Evolutionary conservation across 2,888 invertebrate species (phyloP).

Genomic region (Pachymerium ferrugineum): DNA sequence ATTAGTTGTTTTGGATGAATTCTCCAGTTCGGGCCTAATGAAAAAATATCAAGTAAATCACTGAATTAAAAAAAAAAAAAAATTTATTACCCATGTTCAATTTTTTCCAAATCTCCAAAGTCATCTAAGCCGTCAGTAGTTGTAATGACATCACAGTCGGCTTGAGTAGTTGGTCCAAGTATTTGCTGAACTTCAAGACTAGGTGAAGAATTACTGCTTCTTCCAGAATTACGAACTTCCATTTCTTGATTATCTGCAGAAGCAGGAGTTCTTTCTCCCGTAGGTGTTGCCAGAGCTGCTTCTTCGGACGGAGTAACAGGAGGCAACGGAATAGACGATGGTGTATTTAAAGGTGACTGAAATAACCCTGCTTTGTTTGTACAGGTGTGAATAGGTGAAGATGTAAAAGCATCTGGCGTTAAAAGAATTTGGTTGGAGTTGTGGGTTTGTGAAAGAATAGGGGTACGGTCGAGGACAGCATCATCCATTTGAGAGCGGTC

Average conservation of each 20-base stretch:
- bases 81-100: not conserved
- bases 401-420: constrained; percentile 80
- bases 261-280: constrained; percentile 44
- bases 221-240: constrained; percentile 19
- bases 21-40: not conserved
- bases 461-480: not conserved
- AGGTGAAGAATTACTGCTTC: constrained; percentile 79
- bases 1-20: not conserved
- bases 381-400: constrained; percentile 46
- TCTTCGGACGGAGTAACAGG: constrained; percentile 38
- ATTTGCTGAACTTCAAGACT: constrained; percentile 86
- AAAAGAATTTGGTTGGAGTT: constrained; percentile 52
- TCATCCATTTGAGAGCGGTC: not conserved
- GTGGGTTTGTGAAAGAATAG: not conserved
- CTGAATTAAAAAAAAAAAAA: not conserved
- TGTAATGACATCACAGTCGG: not conserved
- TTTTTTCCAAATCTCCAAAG: not conserved
- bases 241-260: not conserved
- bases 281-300: not conserved
- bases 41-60: not conserved
- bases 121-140: not conserved
- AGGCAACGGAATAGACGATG: constrained; percentile 43
- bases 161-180: constrained; percentile 47
- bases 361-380: constrained; percentile 25
- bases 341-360: constrained; percentile 37